Evolutionary conservation across 53 echinoderm and acorn worm genomes (phyloP), one percentile per base, ranked within the genome.

Genomic region (Pentamera pediparva): DNA sequence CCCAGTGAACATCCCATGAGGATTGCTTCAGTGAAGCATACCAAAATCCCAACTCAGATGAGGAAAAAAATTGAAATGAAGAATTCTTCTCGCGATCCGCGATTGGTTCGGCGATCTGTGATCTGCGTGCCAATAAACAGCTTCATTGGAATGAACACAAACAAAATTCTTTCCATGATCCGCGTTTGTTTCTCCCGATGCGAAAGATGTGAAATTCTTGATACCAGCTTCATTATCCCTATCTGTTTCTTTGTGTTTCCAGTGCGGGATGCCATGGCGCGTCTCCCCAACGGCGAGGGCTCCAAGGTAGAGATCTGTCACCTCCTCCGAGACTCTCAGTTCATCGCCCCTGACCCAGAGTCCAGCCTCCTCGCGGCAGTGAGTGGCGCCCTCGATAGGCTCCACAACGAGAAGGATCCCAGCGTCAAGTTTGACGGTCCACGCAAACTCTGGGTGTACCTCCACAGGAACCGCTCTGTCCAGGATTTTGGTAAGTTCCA

Each of bases 341-440:
- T 79, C 61, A 75, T 96, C 1, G 85, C 91, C 2, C 81, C 88
- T 2, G 82, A 85, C 25, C 79, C 86, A 3, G 96, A 96, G 11
- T 45, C 76, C 25, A 91, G 88, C 40, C 82, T 96, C 49, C 91
- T 91, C 26, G 91, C 91, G 0, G 96, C 91, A 2, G 96, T 96
- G 19, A 91, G 91, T 24, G 96, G 96, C 8, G 96, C 96, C 45
- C 76, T 96, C 25, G 96, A 96, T 51, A 85, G 96, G 32, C 78
- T 96, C 0, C 96, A 96, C 81, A 92, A 96, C 54, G 96, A 96
- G 84, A 91, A 96, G 38, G 96, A 96, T 62, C 96, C 96, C 0
- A 88, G 96, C 40, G 90, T 96, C 35, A 96, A 91, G 64, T 96
- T 87, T 45, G 96, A 96, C 63, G 79, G 79, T 1, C 87, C 88